These are phyloP conservation scores for Tuberolachnus salignus DNA, from an alignment of 2,888 invertebrate species.

Conservation along the genomic window DNA sequence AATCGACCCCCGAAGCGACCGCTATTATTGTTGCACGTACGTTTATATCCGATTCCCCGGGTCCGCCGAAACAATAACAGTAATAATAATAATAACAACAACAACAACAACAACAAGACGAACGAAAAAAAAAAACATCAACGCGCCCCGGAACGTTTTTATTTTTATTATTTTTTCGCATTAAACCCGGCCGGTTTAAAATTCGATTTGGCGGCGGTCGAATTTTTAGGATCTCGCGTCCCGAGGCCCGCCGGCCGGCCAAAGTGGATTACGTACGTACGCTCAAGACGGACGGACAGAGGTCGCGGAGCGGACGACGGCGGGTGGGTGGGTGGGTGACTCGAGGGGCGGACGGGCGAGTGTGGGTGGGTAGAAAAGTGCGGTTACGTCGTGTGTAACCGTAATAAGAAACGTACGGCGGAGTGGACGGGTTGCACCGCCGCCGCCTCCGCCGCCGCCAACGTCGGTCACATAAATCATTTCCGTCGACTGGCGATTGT, in stretches of 20 bases:
- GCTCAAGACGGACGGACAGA: neutral
- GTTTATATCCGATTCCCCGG: too few relatives aligned
- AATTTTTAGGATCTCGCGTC: conserved; percentile 19
- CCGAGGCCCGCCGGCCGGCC: conserved; percentile 8
- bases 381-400: conserved; percentile 48
- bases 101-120: too few relatives aligned
- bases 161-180: neutral
- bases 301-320: too few relatives aligned
- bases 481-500: conserved; percentile 56
- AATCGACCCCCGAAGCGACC: too few relatives aligned
- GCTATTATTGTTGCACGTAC: too few relatives aligned
- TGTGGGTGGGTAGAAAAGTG: conserved; percentile 3
- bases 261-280: conserved; percentile 40
- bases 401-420: conserved; percentile 47
- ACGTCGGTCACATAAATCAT: conserved; percentile 55
- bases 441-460: neutral
- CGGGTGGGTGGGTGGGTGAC: too few relatives aligned
- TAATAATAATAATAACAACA: too few relatives aligned
- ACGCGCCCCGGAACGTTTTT: too few relatives aligned
- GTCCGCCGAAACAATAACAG: too few relatives aligned
- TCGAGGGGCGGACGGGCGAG: too few relatives aligned
- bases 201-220: conserved; percentile 22
- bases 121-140: too few relatives aligned
- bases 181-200: neutral
- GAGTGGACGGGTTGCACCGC: neutral